Evolutionary conservation across 2,888 invertebrate genomes (phyloP).

Genomic region (Hedychridium roseum): DNA sequence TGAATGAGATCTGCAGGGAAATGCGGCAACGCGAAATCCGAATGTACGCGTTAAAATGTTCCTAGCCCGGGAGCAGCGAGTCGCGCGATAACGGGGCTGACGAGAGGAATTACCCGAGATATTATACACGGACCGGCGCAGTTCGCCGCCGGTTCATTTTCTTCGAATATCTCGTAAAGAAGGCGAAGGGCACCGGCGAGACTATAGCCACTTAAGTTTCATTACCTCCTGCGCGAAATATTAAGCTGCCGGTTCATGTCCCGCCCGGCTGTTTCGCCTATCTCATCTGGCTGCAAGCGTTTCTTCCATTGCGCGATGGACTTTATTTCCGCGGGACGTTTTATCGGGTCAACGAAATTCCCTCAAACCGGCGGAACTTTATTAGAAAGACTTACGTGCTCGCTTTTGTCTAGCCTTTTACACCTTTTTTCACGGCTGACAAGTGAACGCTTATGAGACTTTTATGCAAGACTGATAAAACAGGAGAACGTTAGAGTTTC

Average conservation of each 20-base stretch:
- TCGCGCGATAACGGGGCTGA: background rate
- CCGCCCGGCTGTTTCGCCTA: background rate
- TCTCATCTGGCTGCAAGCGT: conserved; percentile 5
- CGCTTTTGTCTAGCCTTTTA: no score
- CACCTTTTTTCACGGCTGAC: no score
- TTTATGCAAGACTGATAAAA: no score
- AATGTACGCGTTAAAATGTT: no score
- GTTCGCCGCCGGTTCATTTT: background rate
- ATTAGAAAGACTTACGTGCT: no score
- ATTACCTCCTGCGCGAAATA: conserved; percentile 10
- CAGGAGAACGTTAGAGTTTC: no score
- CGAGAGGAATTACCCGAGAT: background rate
- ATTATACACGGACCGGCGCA: no score
- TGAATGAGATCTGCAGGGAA: no score
- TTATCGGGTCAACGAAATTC: no score
- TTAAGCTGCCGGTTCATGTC: conserved; percentile 13
- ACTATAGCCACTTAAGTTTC: conserved; percentile 9
- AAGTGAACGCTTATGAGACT: no score
- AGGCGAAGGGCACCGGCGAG: conserved; percentile 1
- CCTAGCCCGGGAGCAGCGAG: background rate
- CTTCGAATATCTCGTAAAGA: conserved; percentile 9
- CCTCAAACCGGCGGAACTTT: no score
- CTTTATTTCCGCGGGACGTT: background rate
- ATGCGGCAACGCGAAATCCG: no score
- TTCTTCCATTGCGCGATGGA: background rate